Base-by-base conservation (phyloP, 2,797 vertebrate species). In the Dermochelys coriacea region DNA sequence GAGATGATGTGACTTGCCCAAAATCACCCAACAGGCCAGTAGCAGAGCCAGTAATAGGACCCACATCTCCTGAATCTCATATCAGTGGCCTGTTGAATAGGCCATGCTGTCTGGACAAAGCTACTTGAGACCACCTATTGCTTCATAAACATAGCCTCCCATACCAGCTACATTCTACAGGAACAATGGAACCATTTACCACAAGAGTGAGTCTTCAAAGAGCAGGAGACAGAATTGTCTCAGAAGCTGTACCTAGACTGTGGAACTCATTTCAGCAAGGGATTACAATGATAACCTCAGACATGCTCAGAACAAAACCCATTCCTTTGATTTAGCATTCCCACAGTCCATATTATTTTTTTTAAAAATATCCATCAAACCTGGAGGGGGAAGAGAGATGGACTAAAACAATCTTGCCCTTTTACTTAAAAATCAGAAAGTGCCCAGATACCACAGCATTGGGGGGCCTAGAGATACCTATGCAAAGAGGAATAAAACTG, bases 1-100 rank as follows among this genome's bases (percentile, higher is more conserved):
- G 64, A 71, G 21, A 71, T 74, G 85, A 89, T 93, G 88, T 95
- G 84, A 95, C 93, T 91, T 93, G 80, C 79, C 90, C 94, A 95
- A 95, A 64, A 94, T 96, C 87, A 85, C 90, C 88, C 91, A 95
- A 55, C 82, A 90, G 45, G 74, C 25, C 8, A 77, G 68, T 25
- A 71, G 21, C 37, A 41, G n/a, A 93, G 29, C 71, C 0, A 2
- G 91, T 92, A 96, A 87, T 29, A 31, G 68, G 95, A 45, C 91
- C 95, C 96, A 95, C 93, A 55, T 82, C 82, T 64, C 93, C 49
- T 85, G 88, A 92, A 85, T 86, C 92, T 89, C n/a, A 1, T 50
- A 37, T n/a, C n/a, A 77, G 41, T 88, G 89, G 84, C 61, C 41
- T n/a, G 59, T 88, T 74, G 91, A 90, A 84, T 87, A 93, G 90